Evolutionary conservation across 2,888 invertebrate genomes (phyloP).

Genomic region (Ormyrus thymus): DNA sequence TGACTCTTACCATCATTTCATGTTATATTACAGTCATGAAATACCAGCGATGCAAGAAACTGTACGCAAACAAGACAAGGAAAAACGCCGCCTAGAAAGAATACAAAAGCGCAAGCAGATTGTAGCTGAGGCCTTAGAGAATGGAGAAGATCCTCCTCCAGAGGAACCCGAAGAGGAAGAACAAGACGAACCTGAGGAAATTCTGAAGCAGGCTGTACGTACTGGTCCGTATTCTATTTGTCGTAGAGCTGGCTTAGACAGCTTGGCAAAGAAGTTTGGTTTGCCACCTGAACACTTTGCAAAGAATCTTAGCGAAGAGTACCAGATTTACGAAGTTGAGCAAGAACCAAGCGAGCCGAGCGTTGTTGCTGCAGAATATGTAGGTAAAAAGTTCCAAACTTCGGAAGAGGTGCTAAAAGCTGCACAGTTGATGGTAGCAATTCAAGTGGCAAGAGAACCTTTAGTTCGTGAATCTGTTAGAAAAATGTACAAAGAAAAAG

Average conservation of each 20-base stretch:
- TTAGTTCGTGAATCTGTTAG: conserved; percentile 89
- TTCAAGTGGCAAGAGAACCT: conserved; percentile 94
- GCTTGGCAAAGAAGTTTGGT: conserved; percentile 93
- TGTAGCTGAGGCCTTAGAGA: conserved; percentile 80
- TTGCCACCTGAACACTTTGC: conserved; percentile 95
- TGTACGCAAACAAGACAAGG: conserved; percentile 81
- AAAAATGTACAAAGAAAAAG: conserved; percentile 91
- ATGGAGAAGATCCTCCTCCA: conserved; percentile 79
- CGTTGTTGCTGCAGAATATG: conserved; percentile 87
- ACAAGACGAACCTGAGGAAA: conserved; percentile 77
- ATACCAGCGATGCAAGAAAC: conserved; percentile 89
- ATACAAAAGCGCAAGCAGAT: conserved; percentile 74
- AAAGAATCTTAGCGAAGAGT: conserved; percentile 96
- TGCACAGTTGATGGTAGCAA: conserved; percentile 94
- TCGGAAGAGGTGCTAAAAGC: conserved; percentile 88
- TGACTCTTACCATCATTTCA: conserved; percentile 95
- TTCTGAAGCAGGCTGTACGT: conserved; percentile 88
- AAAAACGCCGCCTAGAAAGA: conserved; percentile 78
- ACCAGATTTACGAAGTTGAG: conserved; percentile 95
- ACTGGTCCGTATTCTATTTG: conserved; percentile 94
- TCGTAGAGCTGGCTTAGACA: conserved; percentile 88
- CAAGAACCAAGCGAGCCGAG: conserved; percentile 91
- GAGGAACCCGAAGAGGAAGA: conserved; percentile 78
- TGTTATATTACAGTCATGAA: conserved; percentile 92
- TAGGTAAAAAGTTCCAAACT: conserved; percentile 71